Base-by-base conservation (phyloP, 2,797 vertebrate genomes). In the Labeo calbasu region DNA sequence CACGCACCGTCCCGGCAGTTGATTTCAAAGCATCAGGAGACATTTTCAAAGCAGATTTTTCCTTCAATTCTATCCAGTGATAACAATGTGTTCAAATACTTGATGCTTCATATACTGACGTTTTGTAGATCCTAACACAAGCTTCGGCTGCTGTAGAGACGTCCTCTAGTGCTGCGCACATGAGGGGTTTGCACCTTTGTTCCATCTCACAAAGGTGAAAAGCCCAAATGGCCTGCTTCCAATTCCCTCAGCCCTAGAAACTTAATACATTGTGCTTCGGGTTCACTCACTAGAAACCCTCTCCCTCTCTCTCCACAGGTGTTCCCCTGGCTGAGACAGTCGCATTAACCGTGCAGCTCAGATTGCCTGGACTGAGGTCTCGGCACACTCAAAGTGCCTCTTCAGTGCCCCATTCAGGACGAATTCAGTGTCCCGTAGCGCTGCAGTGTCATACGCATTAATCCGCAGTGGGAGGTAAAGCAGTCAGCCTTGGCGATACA, bases 41-140 rank as follows among this genome's bases (percentile, higher is more conserved):
- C 15, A 84, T 82, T 84, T 87, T 88, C 70, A 82, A 86, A 87
- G 84, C 75, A 53, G 77, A 85, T 36, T 85, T 87, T 86, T 83
- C 80, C 82, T 89, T 87, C 19, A 86, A 85, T 53, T 79, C 12
- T 15, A 14, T 86, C 86, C 86, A 89, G 85, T 46, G 83, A 89
- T 72, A 86, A 89, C 85, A 81, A 21, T 75, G 86, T 81, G 69
- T 82, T 85, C 36, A 82, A 85, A 65, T 84, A 83, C 68, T 55
- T 63, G 83, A 78, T 71, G 76, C 83, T 79, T 79, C 21, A 84
- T 48, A 36, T 78, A 77, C 48, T 68, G 72, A 32, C 61, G 0
- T 68, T 83, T 75, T 55, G 15, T 13, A 77, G 72, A 78, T 57
- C 23, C 72, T 82, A 66, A 36, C 13, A 21, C 48, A 46, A 19